Evolutionary conservation across 2,888 invertebrate genomes (phyloP), one percentile per base, ranked within the genome.

Genomic region (Lasioglossum malachurum): DNA sequence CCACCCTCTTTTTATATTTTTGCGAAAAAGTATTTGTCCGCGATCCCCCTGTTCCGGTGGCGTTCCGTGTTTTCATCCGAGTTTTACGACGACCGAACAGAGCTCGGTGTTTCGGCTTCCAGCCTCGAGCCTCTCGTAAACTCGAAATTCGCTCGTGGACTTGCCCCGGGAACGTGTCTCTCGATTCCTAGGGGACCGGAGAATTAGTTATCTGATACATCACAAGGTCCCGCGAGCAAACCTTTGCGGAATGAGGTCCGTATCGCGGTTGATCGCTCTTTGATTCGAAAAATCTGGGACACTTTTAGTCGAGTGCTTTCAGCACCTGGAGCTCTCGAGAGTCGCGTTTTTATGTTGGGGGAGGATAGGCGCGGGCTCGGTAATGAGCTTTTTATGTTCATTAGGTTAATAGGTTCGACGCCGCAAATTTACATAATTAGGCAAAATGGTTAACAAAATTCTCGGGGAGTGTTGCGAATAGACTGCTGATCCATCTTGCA

Each of bases 61-160:
- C 69, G 23, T 41, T 71, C 10, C 71, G 41, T 41, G 41, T n/a
- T 71, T 41, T 41, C 71, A 71, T 71, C n/a, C 71, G 38, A n/a
- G 71, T 71, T 71, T 71, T 71, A 71, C 71, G 71, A 71, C 71
- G 14, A 5, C 71, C n/a, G 67, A 53, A 82, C 74, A 60, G 44
- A 60, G 53, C 46, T 60, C 74, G 38, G 53, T 19, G 64, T 64
- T 64, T 31, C 16, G 31, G 64, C 31, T 64, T 19, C 3, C 31
- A 64, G 41, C n/a, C 41, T n/a, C 38, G 38, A 67, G 67, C 31
- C 67, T 38, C 67, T 71, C 71, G 71, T 71, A 41, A 71, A 71
- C 71, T 41, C 67, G 67, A 69, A 23, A 69, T 38, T 69, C 38
- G 67, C 67, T n/a, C n/a, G 41, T 41, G 23, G 12, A 23, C 69